Base-by-base conservation (phyloP, 2,113 vertebrate species). In the Cottus gobio region DNA sequence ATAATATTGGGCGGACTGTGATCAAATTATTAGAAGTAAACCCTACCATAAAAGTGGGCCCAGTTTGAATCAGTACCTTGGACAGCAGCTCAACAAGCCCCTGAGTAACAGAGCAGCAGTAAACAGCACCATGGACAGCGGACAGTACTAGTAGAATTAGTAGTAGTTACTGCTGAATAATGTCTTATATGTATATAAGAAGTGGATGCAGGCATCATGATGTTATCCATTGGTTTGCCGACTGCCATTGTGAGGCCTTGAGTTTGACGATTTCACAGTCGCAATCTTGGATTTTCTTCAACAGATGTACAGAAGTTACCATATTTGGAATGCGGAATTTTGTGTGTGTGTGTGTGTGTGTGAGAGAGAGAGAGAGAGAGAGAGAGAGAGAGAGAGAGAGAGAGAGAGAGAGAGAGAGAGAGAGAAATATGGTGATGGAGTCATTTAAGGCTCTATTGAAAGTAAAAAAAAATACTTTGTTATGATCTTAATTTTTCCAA, bases 401-500 rank as follows among this genome's bases (percentile, higher is more conserved):
- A 12, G 20, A 34, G 2, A 48, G 15, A 30, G 42, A 26, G n/a
- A 56, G 30, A 34, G 5, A 30, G 22, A 48, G 3, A 26, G 16
- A 56, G 2, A 20, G 3, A 9, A 74, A n/a, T n/a, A n/a, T n/a
- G n/a, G n/a, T n/a, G n/a, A n/a, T 58, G 12, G 62, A 60, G 69
- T 84, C 15, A 13, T 62, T 74, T 72, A 69, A 79, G 61, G 68
- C 42, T 60, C 52, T 85, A 70, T 20, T 61, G 36, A 79, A 72
- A 84, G 76, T 46, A 77, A 71, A 68, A 72, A 78, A 24, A 0
- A 3, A 4, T 13, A 11, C 63, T 56, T 52, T 64, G 77, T 79
- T 52, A 56, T 15, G 68, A 77, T 77, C 80, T 86, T 72, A 22
- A 76, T 85, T 86, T 83, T 48, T 70, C 48, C 31, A 37, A 36